Percentiles rank a stretch among this genome's conserved stretches.
Conservation (phyloP, 2,888 invertebrate genomes). For the Chloromyia formosa region DNA sequence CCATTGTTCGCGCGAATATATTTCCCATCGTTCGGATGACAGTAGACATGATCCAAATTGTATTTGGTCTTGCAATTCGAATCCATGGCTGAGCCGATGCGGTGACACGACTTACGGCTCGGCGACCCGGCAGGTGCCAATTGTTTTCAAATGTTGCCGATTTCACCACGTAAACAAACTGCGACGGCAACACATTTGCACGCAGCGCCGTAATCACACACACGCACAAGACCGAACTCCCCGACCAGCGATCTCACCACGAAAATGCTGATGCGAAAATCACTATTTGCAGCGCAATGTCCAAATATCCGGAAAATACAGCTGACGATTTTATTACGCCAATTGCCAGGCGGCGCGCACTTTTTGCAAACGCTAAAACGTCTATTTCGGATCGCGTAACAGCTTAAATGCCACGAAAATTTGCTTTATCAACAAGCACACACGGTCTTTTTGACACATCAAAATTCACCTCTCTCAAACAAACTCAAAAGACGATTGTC, state of each 20-base stretch:
- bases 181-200: slow-evolving; percentile 41
- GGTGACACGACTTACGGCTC: background rate
- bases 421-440: slow-evolving; percentile 45
- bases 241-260: slow-evolving; percentile 33
- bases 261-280: slow-evolving; percentile 48
- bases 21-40: slow-evolving; percentile 56
- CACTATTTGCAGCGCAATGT: slow-evolving; percentile 18
- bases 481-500: slow-evolving; percentile 23
- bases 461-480: slow-evolving; percentile 31
- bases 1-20: slow-evolving; percentile 54
- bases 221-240: background rate
- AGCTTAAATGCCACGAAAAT: slow-evolving; percentile 11
- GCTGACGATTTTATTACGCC: background rate
- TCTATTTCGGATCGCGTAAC: background rate
- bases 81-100: slow-evolving; percentile 37
- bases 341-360: background rate
- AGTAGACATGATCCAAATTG: slow-evolving; percentile 58
- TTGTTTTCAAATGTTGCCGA: slow-evolving; percentile 40
- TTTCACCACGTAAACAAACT: slow-evolving; percentile 41
- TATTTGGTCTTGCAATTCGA: slow-evolving; percentile 54
- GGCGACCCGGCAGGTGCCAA: slow-evolving; percentile 11
- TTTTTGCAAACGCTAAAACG: background rate
- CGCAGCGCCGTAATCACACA: background rate
- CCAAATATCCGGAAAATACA: background rate
- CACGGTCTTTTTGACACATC: slow-evolving; percentile 49